Percentiles rank a stretch among this genome's conserved stretches.
These are phyloP conservation scores for Arizona elegans DNA, from an alignment of 2,113 vertebrate genomes.

Conservation along the genomic window DNA sequence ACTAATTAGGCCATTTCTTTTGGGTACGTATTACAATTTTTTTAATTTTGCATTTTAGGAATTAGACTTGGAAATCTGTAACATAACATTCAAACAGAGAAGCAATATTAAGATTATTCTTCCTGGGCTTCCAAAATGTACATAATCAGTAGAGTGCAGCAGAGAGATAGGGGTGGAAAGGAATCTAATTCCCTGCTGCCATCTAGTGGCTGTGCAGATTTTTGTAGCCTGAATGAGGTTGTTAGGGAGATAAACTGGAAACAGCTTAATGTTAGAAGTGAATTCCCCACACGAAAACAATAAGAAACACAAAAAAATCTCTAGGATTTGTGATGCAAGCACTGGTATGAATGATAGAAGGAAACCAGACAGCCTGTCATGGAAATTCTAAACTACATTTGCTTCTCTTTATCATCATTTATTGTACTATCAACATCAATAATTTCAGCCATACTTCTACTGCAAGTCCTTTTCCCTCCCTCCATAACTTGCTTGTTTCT, in stretches of 20 bases:
- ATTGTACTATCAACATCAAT: conserved; percentile 28
- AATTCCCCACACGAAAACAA: background rate
- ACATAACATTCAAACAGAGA: background rate
- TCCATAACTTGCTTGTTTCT: conserved; percentile 47
- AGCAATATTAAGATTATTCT: background rate
- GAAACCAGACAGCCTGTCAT: background rate
- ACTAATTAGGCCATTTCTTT: background rate
- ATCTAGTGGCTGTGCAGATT: background rate
- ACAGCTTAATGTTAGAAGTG: background rate
- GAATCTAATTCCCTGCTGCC: background rate
- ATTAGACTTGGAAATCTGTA: background rate
- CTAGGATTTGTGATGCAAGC: fast-evolving
- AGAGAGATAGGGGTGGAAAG: background rate
- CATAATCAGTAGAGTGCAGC: background rate
- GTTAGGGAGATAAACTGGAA: background rate
- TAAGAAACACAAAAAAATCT: background rate
- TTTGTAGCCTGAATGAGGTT: background rate
- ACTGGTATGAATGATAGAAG: fast-evolving
- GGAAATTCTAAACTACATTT: background rate
- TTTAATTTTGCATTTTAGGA: background rate
- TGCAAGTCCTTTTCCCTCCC: conserved; percentile 24
- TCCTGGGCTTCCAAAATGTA: background rate
- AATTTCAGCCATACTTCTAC: background rate
- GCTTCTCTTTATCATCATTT: conserved; percentile 1
- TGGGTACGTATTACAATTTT: background rate